Base-by-base conservation (phyloP, 1,140 invertebrate species). In the Halictus rubicundus region DNA sequence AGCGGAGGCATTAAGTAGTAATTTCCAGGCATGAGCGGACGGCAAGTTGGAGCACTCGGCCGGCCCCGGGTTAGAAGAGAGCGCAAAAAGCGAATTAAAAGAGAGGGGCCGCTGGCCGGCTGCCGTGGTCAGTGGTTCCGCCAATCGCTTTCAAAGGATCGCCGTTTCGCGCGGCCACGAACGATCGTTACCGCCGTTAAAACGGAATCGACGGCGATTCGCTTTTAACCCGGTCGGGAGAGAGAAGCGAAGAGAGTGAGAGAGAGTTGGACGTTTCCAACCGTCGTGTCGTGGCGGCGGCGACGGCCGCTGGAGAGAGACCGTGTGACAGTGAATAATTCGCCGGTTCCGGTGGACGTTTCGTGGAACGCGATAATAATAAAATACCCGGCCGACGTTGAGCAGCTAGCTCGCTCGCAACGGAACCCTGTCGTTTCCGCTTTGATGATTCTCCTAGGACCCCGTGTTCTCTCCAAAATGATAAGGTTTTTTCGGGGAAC, bases 101-200 rank as follows among this genome's bases (percentile, higher is more conserved):
- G 73, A 76, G 61, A 52, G 49, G 46, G 49, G 49, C 49, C 49
- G 49, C 49, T 21, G 14, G 49, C 49, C 19, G 49, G 49, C 49
- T 52, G 49, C 72, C 79, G 42, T 57, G 78, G 73, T 72, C 74
- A 46, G 54, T 63, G 76, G 83, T 85, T 85, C 79, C 79, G 79
- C 84, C 85, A 87, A 87, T 87, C 84, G 71, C 82, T 87, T 87
- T 86, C 83, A 87, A 87, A 86, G 85, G 81, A 83, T 87, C 81
- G 84, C 68, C 81, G 73, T 81, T 83, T 76, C 84, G 71, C 68
- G 78, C 75, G 84, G 81, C 69, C 73, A 39, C 83, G 83, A 85
- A 85, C 78, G 85, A 86, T 84, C 85, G 85, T 87, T 83, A 85
- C 81, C 81, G 81, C 72, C 77, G 81, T 86, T 87, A 86, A 83